Evolutionary conservation across 2,797 vertebrate species (phyloP).

Genomic region (Echiichthys vipera): DNA sequence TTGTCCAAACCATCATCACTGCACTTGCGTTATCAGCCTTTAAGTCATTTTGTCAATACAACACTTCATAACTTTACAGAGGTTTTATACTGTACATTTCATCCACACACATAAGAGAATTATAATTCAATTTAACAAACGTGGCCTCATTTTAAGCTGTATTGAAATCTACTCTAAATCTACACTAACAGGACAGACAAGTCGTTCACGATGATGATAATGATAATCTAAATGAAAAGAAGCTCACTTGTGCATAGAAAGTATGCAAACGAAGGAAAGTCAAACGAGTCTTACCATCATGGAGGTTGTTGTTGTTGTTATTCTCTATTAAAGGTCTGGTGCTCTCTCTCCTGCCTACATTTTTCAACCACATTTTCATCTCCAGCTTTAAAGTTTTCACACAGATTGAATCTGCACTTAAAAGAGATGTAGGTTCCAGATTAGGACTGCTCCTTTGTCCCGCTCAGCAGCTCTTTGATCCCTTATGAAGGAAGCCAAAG

Average conservation of each 20-base stretch:
- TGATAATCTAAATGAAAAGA: neutral
- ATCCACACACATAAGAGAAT: neutral
- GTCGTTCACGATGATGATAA: neutral
- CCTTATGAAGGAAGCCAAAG: rapidly evolving
- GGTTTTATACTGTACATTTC: neutral
- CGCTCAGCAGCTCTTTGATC: neutral
- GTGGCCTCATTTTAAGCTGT: neutral
- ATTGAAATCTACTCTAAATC: neutral
- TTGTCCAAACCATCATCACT: no score
- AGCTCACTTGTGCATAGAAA: neutral
- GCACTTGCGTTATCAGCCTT: neutral
- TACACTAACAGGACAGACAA: neutral
- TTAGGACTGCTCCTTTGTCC: rapidly evolving
- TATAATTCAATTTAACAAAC: neutral
- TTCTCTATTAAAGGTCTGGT: conserved; percentile 8
- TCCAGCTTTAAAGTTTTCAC: rapidly evolving
- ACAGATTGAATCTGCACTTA: neutral
- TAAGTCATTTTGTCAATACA: neutral
- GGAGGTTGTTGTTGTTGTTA: neutral
- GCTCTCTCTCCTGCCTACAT: rapidly evolving
- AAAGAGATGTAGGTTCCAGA: rapidly evolving
- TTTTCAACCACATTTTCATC: rapidly evolving
- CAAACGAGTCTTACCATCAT: conserved; percentile 31
- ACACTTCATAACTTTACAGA: neutral
- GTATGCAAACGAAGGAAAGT: neutral